phyloP scores from a whole-genome alignment of 2,888 invertebrate species.

The Listrodromus nycthemerus region DNA sequence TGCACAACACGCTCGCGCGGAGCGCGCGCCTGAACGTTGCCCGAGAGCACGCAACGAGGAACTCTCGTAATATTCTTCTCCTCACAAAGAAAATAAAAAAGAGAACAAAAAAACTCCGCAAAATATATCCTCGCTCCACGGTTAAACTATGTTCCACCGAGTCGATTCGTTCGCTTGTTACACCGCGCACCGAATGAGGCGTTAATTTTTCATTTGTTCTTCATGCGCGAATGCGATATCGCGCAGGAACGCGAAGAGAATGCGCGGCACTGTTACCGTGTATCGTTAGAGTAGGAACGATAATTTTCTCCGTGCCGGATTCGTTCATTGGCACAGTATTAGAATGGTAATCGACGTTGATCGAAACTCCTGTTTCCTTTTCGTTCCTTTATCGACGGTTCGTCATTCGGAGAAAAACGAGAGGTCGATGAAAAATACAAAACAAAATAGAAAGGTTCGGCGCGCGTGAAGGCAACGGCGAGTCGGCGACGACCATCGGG shows the following conservation, averaged over 20 bases:
- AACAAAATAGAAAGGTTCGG: not conserved
- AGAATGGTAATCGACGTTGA: not conserved
- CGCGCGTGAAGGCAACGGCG: not conserved
- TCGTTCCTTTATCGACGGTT: not conserved
- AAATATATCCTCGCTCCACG: not conserved
- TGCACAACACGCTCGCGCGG: conserved; percentile 65
- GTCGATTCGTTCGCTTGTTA: conserved; percentile 68
- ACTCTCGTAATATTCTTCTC: conserved; percentile 24
- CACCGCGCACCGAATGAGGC: conserved; percentile 58
- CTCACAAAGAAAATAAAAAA: not conserved
- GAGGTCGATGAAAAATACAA: not conserved
- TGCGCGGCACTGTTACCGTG: conserved; percentile 38
- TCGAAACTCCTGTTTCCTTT: not conserved
- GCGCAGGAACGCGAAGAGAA: conserved; percentile 22
- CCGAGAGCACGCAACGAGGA: conserved; percentile 59
- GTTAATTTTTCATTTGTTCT: too few relatives aligned
- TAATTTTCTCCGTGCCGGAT: not conserved
- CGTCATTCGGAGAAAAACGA: not conserved
- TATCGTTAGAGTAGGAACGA: conserved; percentile 41
- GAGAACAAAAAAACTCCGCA: not conserved
- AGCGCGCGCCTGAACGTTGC: not conserved
- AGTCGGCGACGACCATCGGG: not conserved
- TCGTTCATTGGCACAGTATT: not conserved
- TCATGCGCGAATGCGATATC: not conserved
- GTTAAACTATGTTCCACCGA: conserved; percentile 32